A percentile compares a stretch with the other conserved stretches of the same genome.
Evolutionary conservation across 2,888 invertebrate species (phyloP).

Genomic region (Ichneumoninae sp.): DNA sequence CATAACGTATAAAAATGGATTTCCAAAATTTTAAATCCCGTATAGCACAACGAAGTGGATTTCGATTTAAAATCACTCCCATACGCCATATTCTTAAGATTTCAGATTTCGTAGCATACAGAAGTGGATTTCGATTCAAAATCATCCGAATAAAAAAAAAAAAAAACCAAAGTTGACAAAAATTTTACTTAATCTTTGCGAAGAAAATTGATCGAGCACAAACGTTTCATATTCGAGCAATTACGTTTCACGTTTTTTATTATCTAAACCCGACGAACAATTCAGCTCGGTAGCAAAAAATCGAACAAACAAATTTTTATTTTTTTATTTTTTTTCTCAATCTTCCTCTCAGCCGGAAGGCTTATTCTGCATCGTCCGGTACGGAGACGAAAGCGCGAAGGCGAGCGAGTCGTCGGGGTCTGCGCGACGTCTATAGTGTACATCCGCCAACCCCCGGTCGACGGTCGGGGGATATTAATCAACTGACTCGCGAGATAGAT

Average conservation of each 20-base stretch:
- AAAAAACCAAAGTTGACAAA: no score
- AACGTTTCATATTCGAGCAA: no score
- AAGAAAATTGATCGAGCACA: no score
- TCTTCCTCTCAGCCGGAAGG: background rate
- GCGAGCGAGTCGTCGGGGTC: background rate
- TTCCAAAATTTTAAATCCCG: no score
- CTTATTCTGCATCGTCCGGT: slow-evolving; percentile 14
- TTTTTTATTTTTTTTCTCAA: background rate
- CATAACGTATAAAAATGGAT: no score
- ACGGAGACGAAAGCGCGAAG: background rate
- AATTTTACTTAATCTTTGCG: no score
- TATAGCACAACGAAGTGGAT: no score
- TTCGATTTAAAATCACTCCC: no score
- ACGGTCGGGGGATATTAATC: slow-evolving; percentile 39
- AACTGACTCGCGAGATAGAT: slow-evolving; percentile 41
- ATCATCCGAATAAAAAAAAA: no score
- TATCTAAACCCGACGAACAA: background rate
- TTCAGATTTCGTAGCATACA: no score
- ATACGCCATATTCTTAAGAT: no score
- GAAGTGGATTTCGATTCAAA: no score
- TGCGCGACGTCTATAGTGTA: slow-evolving; percentile 14
- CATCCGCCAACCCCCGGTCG: background rate
- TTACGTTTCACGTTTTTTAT: background rate
- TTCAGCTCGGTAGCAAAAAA: background rate
- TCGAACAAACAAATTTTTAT: background rate